phyloP scores from a whole-genome alignment of 2,888 invertebrate genomes.

The Chesias legatella region DNA sequence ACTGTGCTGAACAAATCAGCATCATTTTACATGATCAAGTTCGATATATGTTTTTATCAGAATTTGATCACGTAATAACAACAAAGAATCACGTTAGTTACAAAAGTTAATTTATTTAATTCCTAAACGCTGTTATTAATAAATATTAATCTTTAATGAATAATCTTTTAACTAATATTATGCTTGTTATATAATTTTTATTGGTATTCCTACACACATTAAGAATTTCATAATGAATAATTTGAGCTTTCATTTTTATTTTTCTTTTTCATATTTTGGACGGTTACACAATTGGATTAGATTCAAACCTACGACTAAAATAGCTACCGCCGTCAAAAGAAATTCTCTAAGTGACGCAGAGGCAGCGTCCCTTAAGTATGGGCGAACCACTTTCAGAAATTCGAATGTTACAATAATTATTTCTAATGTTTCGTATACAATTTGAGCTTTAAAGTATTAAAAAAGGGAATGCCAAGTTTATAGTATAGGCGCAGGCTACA shows the following conservation, averaged over 20 bases:
- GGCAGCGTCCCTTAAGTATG: neutral
- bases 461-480: constrained; percentile 3
- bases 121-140: constrained; percentile 64
- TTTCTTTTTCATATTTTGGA: neutral
- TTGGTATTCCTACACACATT: constrained; percentile 1
- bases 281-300: neutral
- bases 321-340: too few species aligned
- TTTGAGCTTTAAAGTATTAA: constrained; percentile 12
- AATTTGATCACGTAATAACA: constrained; percentile 58
- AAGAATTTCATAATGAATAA: constrained; percentile 2
- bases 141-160: constrained; percentile 55
- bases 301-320: too few species aligned
- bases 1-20: constrained; percentile 55
- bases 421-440: constrained; percentile 6
- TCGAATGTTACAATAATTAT: too few species aligned
- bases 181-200: constrained; percentile 42
- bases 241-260: constrained; percentile 4
- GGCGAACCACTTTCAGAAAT: too few species aligned
- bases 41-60: constrained; percentile 29
- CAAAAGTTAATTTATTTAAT: constrained; percentile 56
- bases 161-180: constrained; percentile 53
- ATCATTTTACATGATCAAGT: constrained; percentile 45
- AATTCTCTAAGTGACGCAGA: too few species aligned
- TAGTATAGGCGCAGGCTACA: neutral
- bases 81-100: constrained; percentile 67